Evolutionary conservation across 2,113 vertebrate genomes (phyloP), one percentile per base, ranked within the genome.

Genomic region (Symphodus melops): DNA sequence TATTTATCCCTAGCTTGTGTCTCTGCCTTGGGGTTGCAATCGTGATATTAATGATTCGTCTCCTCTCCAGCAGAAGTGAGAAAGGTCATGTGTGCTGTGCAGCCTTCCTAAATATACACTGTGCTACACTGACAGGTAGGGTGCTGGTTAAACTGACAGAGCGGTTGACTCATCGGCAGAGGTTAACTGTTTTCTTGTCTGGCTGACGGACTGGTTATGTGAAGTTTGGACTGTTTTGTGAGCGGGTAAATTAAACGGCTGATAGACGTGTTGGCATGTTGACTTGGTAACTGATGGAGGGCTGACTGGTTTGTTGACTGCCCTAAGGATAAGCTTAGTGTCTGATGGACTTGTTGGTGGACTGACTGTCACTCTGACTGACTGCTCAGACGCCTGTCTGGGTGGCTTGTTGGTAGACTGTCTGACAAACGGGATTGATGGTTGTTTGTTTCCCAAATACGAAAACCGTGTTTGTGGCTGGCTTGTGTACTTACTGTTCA

Each of bases 1-100:
- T 96, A 95, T 97, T 95, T 95, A 94, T 95, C 95, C 83, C 89
- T 89, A 88, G 94, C 96, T 96, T 95, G 92, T 93, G 92, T 94
- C 95, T 94, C 61, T 93, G 89, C 95, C 93, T 93, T 93, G 87
- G 77, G 53, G 85, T 91, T 91, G 84, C 91, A 91, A 20, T n/a
- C 84, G 89, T 83, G 82, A 92, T 92, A 89, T 89, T 92, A 92
- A 92, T 90, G 86, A 91, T 88, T 86, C 51, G 72, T 76, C 69
- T 85, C 64, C 65, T 72, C 68, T 76, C 67, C 79, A 66, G 81
- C 81, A 76, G 83, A 90, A 91, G 87, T 70, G 85, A 82, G 85
- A 89, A 91, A 93, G 93, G 91, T 94, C 91, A 92, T 78, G 84
- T 80, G 84, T 88, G 86, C 91, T 79, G 83, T 74, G 67, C 84